Conservation (phyloP, 2,888 invertebrate species). For the Eurytoma californica region DNA sequence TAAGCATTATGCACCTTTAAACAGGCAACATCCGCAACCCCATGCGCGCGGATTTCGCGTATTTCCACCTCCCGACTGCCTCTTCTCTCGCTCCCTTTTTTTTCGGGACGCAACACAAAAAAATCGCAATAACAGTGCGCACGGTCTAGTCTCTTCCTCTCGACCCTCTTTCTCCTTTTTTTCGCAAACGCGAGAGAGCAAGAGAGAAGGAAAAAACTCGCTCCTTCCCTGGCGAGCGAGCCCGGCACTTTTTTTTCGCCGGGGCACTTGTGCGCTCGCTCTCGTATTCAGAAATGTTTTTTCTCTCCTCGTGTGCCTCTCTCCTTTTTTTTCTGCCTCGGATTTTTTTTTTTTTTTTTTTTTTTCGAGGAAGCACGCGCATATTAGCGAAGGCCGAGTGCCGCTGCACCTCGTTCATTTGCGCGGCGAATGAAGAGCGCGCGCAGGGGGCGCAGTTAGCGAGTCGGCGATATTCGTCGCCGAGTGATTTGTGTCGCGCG, state of each 20-base stretch:
- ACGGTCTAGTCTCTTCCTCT: conserved; percentile 47
- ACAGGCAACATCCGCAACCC: background rate
- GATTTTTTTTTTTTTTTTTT: conserved; percentile 13
- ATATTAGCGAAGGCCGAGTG: conserved; percentile 32
- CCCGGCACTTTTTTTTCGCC: conserved; percentile 21
- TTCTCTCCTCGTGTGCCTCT: conserved; percentile 14
- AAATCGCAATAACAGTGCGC: conserved; percentile 47
- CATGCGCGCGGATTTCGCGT: background rate
- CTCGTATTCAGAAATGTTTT: conserved; percentile 35
- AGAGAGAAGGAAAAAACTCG: conserved; percentile 13
- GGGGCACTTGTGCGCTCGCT: conserved; percentile 34
- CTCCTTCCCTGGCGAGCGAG: conserved; percentile 1
- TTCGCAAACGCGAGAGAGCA: too few species aligned
- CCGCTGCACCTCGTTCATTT: conserved; percentile 49
- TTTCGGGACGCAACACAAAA: conserved; percentile 22
- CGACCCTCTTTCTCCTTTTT: conserved; percentile 37
- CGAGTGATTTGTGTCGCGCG: conserved; percentile 41
- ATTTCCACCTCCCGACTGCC: background rate
- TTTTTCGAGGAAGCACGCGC: conserved; percentile 18
- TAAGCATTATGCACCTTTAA: conserved; percentile 12
- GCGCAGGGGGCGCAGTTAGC: conserved; percentile 21
- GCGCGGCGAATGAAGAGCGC: conserved; percentile 47
- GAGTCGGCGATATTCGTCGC: conserved; percentile 39
- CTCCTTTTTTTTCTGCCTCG: conserved; percentile 13
- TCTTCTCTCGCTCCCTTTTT: background rate